Base-by-base conservation (phyloP, 2,888 invertebrate species). In the Macrosiphum euphorbiae region DNA sequence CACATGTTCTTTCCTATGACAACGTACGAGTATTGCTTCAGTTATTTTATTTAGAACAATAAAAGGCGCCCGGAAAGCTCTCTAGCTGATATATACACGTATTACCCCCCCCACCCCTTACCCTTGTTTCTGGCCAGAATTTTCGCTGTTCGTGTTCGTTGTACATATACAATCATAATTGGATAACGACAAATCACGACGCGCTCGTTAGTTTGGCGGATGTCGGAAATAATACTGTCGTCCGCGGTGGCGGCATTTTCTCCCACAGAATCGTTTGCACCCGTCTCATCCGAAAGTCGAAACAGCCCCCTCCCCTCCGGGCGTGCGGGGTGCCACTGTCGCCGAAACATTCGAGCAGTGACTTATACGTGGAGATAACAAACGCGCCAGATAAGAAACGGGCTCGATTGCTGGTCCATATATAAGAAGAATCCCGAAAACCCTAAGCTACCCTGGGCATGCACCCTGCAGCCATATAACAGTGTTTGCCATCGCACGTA, bases 151-250 rank as follows among this genome's bases (percentile, higher is more conserved):
- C 28, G 26, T 26, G 5, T 44, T 44, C 44, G 44, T 44, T 4
- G 44, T 44, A n/a, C 16, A 20, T 58, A 44, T 44, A 44, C 7
- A 44, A 84, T 84, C 52, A 84, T 91, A 91, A 84, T 91, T 84
- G 52, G 35, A 28, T 91, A 55, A 84, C 84, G 44, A 84, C 91
- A 41, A 84, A 91, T 91, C 52, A 84, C n/a, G n/a, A 3, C 24
- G 26, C 26, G 35, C 13, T 1, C 47, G 44, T 89, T 61, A 89
- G 8, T 61, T 89, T 28, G 16, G 58, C 28, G 61, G n/a, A 90
- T 90, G 47, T 90, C 1, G 10, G 44, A 61, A 90, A 90, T 61
- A 61, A 90, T 90, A 47, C 7, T 13, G n/a, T 47, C 28, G 47
- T 61, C n/a, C 44, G 16, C 20, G 35, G 78, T 3, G 35, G 78